Percentiles rank a stretch among this genome's conserved stretches.
These are phyloP conservation scores for Odontesthes bonariensis DNA, from an alignment of 2,113 vertebrate genomes.

Conservation along the genomic window DNA sequence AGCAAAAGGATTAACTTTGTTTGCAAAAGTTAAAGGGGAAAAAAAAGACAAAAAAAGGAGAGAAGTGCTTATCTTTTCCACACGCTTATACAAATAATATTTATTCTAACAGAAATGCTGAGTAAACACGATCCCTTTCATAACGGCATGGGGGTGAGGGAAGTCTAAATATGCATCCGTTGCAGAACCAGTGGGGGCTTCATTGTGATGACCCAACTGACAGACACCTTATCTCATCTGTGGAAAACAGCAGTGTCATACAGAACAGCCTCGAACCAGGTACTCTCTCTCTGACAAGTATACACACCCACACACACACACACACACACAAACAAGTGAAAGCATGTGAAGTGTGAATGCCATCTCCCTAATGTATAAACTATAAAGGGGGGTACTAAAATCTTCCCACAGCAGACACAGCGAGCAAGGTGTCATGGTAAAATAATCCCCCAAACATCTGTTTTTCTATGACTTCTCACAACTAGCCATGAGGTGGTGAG, in stretches of 20 bases:
- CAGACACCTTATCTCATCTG: conserved; percentile 67
- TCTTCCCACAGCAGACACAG: background rate
- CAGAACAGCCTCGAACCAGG: conserved; percentile 35
- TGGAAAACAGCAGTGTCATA: conserved; percentile 41
- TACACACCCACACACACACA: background rate
- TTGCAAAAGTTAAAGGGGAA: conserved; percentile 34
- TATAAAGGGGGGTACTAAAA: conserved; percentile 14
- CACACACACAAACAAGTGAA: conserved; percentile 1
- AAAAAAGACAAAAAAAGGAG: conserved; percentile 30
- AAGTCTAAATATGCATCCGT: conserved; percentile 56
- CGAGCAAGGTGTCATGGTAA: conserved; percentile 14
- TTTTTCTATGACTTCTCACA: background rate
- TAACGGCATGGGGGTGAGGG: conserved; percentile 41
- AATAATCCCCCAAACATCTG: background rate
- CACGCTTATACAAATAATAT: conserved; percentile 69
- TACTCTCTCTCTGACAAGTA: conserved; percentile 1
- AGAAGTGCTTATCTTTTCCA: conserved; percentile 69
- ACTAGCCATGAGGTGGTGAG: background rate
- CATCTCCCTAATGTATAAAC: conserved; percentile 18
- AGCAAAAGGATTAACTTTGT: conserved; percentile 48
- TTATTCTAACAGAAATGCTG: conserved; percentile 75
- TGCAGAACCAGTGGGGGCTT: conserved; percentile 56
- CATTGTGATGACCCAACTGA: conserved; percentile 58
- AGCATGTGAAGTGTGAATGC: background rate
- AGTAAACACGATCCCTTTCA: conserved; percentile 72